Evolutionary conservation across 2,797 vertebrate species (phyloP), one percentile per base, ranked within the genome.

Genomic region (Harpagifer antarcticus): DNA sequence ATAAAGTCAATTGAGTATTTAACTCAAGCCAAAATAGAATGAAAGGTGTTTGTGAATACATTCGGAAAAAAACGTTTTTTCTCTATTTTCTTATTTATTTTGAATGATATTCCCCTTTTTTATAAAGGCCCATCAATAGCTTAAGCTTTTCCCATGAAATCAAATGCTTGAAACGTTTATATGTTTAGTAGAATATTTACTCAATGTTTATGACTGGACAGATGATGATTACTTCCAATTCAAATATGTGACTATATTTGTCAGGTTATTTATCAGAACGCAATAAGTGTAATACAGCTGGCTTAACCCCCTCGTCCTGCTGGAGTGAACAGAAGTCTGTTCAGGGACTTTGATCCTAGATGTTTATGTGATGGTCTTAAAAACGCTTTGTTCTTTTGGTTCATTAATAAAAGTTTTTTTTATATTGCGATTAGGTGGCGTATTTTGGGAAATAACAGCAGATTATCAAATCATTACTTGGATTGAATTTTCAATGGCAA

Each of bases 381-480:
- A 63, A 15, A 72, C 49, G 11, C 23, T 68, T 54, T 64, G 17
- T 47, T 50, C 15, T 79, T 55, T 81, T 7, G 42, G 9, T 73
- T 31, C 3, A 45, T 15, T 48, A 84, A 82, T 86, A 86, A 88
- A 27, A 86, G 48, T 33, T 50, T 69, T 69, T 73, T 79, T 74
- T 53, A 23, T 72, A 17, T 68, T 45, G 10, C 8, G 66, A 20
- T 42, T 69, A 10, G 58, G 55, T 27, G 4, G 27, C 27, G 27
- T 27, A 5, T 27, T 27, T 27, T 53, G 1, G 5, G 20, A 60
- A 40, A 52, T 75, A 20, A 27, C 5, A 49, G 4, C 8, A 47
- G 47, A 6, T 47, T 47, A 6, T 47, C 13, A 45, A 16, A 52
- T 52, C 11, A 44, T 2, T 23, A 19, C 33, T 27, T 47, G n/a